These are phyloP conservation scores for Hymenopus coronatus DNA, from an alignment of 2,888 invertebrate species.

Conservation along the genomic window DNA sequence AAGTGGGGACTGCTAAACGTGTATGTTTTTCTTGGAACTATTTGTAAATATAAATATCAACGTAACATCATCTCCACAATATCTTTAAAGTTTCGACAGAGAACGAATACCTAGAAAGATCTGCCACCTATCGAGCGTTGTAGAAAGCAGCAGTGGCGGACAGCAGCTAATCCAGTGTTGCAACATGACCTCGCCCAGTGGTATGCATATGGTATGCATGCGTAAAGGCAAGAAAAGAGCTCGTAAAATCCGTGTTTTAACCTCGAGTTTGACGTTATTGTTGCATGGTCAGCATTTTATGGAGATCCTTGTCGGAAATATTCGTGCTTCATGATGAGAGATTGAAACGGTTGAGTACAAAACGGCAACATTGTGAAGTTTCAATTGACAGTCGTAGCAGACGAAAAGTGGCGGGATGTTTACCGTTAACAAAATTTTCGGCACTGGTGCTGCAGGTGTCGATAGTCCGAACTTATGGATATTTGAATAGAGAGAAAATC, in stretches of 20 bases:
- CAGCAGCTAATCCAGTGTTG: slow-evolving; percentile 32
- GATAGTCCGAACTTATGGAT: no score
- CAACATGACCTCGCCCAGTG: slow-evolving; percentile 35
- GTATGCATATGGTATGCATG: slow-evolving; percentile 27
- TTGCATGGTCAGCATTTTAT: background rate
- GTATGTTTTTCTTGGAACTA: background rate
- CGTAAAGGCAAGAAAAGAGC: background rate
- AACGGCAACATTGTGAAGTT: slow-evolving; percentile 7
- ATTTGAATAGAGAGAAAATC: no score
- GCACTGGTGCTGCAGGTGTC: background rate
- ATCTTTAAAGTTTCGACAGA: background rate
- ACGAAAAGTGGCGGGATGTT: slow-evolving; percentile 26
- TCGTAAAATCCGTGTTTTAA: slow-evolving; percentile 1
- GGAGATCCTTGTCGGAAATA: background rate
- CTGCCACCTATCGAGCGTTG: slow-evolving; percentile 32
- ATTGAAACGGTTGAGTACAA: background rate
- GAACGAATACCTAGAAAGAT: slow-evolving; percentile 27
- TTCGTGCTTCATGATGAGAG: background rate
- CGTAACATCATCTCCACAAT: background rate
- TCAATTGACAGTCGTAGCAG: slow-evolving; percentile 14
- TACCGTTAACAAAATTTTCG: background rate
- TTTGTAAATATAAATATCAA: background rate
- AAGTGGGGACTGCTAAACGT: background rate
- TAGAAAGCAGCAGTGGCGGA: slow-evolving; percentile 26
- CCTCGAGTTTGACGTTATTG: background rate